Evolutionary conservation across 2,888 invertebrate species (phyloP), one percentile per base, ranked within the genome.

Genomic region (Dynastes maya): DNA sequence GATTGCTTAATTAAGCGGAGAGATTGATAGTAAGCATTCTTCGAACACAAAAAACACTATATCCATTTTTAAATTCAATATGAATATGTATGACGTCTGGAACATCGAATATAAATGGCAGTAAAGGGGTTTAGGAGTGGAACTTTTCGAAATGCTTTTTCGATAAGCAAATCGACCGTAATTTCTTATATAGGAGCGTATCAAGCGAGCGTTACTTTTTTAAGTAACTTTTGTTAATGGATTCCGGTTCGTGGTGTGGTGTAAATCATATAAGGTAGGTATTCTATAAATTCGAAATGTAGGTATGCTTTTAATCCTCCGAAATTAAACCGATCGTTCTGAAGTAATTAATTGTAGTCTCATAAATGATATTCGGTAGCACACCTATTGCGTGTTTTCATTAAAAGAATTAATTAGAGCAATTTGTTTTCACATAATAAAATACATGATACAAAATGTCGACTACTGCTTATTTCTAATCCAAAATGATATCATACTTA

Each of bases 1-100:
- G 68, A 68, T 68, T 51, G 68, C 68, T 68, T 68, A 68, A 68
- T 68, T 51, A 51, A 68, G 27, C 29, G 22, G 49, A 49, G 27
- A 65, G 40, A 65, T 65, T 65, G 65, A 65, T 65, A 65, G 37
- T 65, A 22, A 55, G 22, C n/a, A 55, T 8, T n/a, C n/a, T 55
- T 55, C 5, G n/a, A 9, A 11, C 45, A 11, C 45, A 45, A 45
- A 45, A 45, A 45, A 45, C 45, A 8, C n/a, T 22, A 49, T 67
- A 67, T 45, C 22, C 11, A 63, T 11, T 5, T 9, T 63, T 61
- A 11, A 13, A 67, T 16, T 45, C n/a, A 40, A 32, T 22, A 49
- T 67, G 22, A 67, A 45, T 67, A 67, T 22, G 45, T 67, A 67
- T 45, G 45, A 29, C 9, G 22, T 63, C 29, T 63, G 29, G 27